Conservation (phyloP, 30 jellyfish, hydroid and myxozoan species). For the Hydra vulgaris region DNA sequence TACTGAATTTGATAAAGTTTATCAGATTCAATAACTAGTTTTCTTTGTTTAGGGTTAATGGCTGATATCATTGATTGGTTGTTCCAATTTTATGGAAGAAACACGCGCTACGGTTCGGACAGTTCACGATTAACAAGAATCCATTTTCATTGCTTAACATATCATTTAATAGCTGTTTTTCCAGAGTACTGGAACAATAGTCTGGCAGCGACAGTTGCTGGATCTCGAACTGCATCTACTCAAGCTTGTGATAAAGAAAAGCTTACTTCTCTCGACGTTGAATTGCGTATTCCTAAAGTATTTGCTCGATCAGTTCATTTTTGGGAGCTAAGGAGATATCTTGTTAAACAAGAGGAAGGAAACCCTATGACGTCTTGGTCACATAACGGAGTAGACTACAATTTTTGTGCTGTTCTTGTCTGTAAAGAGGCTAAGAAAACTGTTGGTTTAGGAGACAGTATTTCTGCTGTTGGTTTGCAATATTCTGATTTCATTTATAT, state of each 20-base stretch:
- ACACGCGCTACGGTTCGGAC: constrained; percentile 21
- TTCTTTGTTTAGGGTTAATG: constrained; percentile 51
- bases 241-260: constrained; percentile 80
- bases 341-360: constrained; percentile 74
- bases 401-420: constrained; percentile 77
- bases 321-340: constrained; percentile 66
- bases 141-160: constrained; percentile 75
- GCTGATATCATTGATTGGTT: constrained; percentile 63
- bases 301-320: constrained; percentile 73
- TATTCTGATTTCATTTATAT: constrained; percentile 28
- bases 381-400: constrained; percentile 40
- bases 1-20: too few species aligned
- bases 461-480: constrained; percentile 80
- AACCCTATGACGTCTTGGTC: constrained; percentile 77
- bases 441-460: constrained; percentile 85
- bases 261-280: constrained; percentile 41
- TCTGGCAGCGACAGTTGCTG: constrained; percentile 88
- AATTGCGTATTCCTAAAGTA: constrained; percentile 66
- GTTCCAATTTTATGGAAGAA: constrained; percentile 42
- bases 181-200: constrained; percentile 57
- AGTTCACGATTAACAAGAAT: constrained; percentile 60
- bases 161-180: constrained; percentile 55
- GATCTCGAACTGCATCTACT: constrained; percentile 67
- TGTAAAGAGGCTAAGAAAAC: constrained; percentile 76
- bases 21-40: not conserved